Conservation (phyloP, 2,113 vertebrate species). For the Paramisgurnus dabryanus region DNA sequence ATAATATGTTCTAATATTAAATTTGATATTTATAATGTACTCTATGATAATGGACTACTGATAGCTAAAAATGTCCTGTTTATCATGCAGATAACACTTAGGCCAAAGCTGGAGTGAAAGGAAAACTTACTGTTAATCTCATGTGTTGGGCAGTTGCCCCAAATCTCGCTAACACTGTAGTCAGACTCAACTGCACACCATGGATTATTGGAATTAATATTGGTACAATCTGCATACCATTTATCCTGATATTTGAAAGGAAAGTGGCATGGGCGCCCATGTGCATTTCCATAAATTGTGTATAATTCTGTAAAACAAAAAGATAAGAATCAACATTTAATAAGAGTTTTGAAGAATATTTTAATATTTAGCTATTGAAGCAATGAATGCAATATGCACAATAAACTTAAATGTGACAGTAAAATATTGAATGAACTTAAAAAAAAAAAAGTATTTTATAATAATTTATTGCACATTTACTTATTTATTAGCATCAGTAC, state of each 20-base stretch:
- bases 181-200: constrained; percentile 86
- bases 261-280: constrained; percentile 86
- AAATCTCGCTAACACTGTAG: constrained; percentile 75
- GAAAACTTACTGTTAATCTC: constrained; percentile 71
- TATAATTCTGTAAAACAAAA: constrained; percentile 76
- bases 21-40: background rate
- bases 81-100: background rate
- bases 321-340: background rate
- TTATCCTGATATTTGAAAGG: constrained; percentile 84
- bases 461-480: no score
- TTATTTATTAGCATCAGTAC: no score
- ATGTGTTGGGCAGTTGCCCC: constrained; percentile 83
- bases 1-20: background rate
- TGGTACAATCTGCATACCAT: constrained; percentile 87
- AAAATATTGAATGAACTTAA: no score
- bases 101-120: background rate
- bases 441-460: no score
- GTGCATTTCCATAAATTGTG: constrained; percentile 83
- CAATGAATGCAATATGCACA: no score
- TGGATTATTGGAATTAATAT: constrained; percentile 65
- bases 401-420: no score
- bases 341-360: no score
- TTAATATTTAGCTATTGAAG: no score
- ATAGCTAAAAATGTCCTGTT: background rate
- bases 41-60: background rate